Percentiles rank a stretch among this genome's conserved stretches.
Evolutionary conservation across 2,888 invertebrate genomes (phyloP).

Genomic region (Helobdella robusta): DNA sequence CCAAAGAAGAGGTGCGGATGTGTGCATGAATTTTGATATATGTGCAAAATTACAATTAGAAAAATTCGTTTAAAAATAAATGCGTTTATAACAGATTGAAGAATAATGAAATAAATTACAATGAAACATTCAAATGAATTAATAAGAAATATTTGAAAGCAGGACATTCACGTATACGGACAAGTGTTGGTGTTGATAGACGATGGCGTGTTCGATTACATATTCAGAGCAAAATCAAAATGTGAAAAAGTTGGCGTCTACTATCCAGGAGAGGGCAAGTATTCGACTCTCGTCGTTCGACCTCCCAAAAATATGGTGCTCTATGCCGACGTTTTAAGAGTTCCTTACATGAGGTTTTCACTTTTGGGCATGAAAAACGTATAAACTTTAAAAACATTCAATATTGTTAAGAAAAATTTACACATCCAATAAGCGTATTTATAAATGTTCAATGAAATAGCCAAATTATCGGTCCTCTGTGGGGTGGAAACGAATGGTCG

Average conservation of each 20-base stretch:
- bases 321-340: slow-evolving; percentile 15
- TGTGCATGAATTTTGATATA: background rate
- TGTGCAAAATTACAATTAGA: background rate
- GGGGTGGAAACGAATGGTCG: slow-evolving; percentile 16
- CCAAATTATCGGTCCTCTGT: slow-evolving; percentile 18
- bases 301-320: slow-evolving; percentile 11
- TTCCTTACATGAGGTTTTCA: slow-evolving; percentile 21
- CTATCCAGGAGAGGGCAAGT: background rate
- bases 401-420: too few species aligned
- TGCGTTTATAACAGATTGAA: background rate
- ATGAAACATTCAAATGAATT: background rate
- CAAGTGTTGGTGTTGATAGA: slow-evolving; percentile 21
- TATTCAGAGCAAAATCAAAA: slow-evolving; percentile 19
- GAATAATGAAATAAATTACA: background rate
- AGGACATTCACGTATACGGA: slow-evolving; percentile 18
- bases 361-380: too few species aligned
- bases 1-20: slow-evolving; percentile 4
- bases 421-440: too few species aligned
- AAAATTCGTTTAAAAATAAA: background rate
- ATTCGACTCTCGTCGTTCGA: background rate
- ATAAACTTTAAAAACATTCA: too few species aligned
- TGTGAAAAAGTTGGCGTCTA: slow-evolving; percentile 19
- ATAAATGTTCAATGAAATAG: too few species aligned
- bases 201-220: slow-evolving; percentile 16
- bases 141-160: too few species aligned